Conservation (phyloP, 2,113 vertebrate species). For the Callochromis pleurospilus region DNA sequence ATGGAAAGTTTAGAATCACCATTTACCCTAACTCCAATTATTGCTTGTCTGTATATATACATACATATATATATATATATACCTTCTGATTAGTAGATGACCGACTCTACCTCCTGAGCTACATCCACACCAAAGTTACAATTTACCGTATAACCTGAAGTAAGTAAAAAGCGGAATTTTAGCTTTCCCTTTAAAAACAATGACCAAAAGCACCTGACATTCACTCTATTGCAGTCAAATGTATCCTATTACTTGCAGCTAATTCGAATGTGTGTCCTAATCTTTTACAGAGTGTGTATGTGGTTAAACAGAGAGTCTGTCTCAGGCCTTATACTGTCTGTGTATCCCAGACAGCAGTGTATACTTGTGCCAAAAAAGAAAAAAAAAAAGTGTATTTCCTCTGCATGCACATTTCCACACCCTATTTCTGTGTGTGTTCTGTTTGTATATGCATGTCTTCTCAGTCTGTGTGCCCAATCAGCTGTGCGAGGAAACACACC, state of each 20-base stretch:
- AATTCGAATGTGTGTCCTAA: neutral
- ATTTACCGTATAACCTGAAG: neutral
- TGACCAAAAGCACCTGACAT: neutral
- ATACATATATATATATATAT: rapidly evolving
- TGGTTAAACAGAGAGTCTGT: neutral
- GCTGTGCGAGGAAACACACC: conserved; percentile 26
- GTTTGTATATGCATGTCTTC: neutral
- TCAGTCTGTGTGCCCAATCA: conserved; percentile 16
- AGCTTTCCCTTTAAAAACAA: neutral
- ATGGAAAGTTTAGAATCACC: neutral
- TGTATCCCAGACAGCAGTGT: neutral
- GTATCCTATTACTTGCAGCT: neutral
- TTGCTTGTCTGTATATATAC: neutral
- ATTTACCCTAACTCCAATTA: neutral
- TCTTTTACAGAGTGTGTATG: neutral
- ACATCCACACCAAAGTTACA: neutral
- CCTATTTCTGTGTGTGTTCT: neutral
- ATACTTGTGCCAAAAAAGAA: neutral
- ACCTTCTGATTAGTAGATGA: neutral
- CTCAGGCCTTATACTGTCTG: neutral
- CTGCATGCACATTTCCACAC: neutral
- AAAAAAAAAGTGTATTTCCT: neutral
- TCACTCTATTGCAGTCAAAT: neutral
- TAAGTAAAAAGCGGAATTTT: rapidly evolving
- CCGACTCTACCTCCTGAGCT: neutral